Percentiles rank a stretch among this genome's conserved stretches.
phyloP scores from a whole-genome alignment of 2,888 invertebrate genomes.

The Xylocampa areola region DNA sequence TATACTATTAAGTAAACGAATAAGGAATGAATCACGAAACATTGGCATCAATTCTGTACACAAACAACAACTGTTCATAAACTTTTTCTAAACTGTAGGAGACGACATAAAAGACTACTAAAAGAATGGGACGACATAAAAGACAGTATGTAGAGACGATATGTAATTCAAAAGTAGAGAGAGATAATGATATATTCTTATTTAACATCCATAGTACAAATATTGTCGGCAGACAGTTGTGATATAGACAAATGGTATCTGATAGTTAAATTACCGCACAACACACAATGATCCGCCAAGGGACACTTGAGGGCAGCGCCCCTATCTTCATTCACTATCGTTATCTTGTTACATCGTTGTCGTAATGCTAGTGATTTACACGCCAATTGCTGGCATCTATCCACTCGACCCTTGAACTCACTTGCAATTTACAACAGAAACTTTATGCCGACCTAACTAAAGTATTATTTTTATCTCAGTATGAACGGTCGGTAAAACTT shows the following conservation, averaged over 20 bases:
- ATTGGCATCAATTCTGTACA: too few relatives aligned
- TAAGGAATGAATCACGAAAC: too few relatives aligned
- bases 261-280: constrained; percentile 30
- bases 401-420: constrained; percentile 60
- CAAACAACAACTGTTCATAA: too few relatives aligned
- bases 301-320: constrained; percentile 75
- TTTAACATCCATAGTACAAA: background rate
- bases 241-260: constrained; percentile 37
- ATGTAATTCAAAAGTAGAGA: too few relatives aligned
- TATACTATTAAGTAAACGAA: too few relatives aligned
- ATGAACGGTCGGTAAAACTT: constrained; percentile 28
- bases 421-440: constrained; percentile 57
- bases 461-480: constrained; percentile 19
- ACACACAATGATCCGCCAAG: constrained; percentile 39
- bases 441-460: constrained; percentile 45
- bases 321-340: constrained; percentile 78
- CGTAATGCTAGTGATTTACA: constrained; percentile 75
- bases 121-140: too few relatives aligned
- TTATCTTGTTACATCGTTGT: constrained; percentile 73
- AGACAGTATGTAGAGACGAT: too few relatives aligned
- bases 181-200: too few relatives aligned
- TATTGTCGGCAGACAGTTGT: background rate
- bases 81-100: too few relatives aligned
- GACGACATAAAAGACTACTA: too few relatives aligned
- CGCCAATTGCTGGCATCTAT: constrained; percentile 74